Base-by-base conservation (phyloP, 2,888 invertebrate genomes). In the Cyaniris semiargus region DNA sequence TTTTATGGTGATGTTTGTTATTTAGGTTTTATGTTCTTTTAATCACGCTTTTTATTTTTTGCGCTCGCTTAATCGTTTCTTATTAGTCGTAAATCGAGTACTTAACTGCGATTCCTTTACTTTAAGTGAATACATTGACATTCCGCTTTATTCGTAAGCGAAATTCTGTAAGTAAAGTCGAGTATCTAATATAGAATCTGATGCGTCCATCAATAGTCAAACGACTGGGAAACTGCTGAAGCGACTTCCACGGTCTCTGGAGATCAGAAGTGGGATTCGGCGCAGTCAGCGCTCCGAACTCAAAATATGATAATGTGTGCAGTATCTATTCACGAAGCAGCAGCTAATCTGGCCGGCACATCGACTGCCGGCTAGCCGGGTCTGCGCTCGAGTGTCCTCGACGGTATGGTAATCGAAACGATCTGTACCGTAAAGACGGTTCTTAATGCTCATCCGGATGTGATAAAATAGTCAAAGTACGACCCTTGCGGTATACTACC, bases 371-470 rank as follows among this genome's bases (percentile, higher is more conserved):
- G 77, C 81, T 70, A 53, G 53, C 77, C 74, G 82, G 74, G 88
- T 84, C 88, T 88, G 87, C 82, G 82, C 84, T 86, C 84, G 82
- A 90, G 90, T 84, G 87, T 86, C 81, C 87, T 88, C 87, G 85
- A 85, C 86, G 85, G 86, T 91, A 91, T 91, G 92, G 89, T 91
- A 92, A 92, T 91, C 90, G 86, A 88, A 87, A 85, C 89, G 89
- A 90, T 90, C 90, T 88, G 86, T 84, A 87, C 86, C 84, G 87
- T 88, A 86, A 88, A 90, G 91, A 91, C 89, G 91, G 89, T 89
- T 88, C 89, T 89, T 91, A 92, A 90, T 89, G 90, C 87, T 87
- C 89, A 89, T 89, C 90, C 90, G 89, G 91, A 91, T 91, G 90
- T 90, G 85, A 89, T 89, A 89, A 89, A 89, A 89, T 90, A 88